These are phyloP conservation scores for Microctonus brassicae DNA, from an alignment of 2,888 invertebrate species.

Conservation along the genomic window DNA sequence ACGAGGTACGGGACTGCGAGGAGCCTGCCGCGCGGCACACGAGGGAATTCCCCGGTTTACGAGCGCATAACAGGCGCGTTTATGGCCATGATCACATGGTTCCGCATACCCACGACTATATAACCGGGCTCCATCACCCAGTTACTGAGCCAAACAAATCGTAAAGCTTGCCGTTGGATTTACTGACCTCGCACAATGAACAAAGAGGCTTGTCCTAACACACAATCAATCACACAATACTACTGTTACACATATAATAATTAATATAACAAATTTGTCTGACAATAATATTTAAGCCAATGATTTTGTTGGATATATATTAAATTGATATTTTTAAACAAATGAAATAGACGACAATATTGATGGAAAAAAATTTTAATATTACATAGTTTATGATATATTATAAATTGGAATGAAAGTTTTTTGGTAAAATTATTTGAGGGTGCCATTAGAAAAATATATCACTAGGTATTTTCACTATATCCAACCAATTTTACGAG, in stretches of 20 bases:
- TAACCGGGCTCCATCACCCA: slow-evolving; percentile 67
- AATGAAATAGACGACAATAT: no score
- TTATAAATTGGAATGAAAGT: neutral
- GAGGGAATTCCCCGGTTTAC: slow-evolving; percentile 61
- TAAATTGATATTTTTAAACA: neutral
- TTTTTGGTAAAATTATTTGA: neutral
- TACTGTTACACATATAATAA: slow-evolving; percentile 14
- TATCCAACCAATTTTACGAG: slow-evolving; percentile 50
- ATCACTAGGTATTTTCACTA: slow-evolving; percentile 42
- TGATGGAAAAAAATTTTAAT: no score
- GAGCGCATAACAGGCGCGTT: slow-evolving; percentile 70
- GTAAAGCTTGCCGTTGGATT: slow-evolving; percentile 68
- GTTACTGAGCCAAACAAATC: slow-evolving; percentile 68
- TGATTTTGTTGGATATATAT: neutral
- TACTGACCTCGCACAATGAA: slow-evolving; percentile 67
- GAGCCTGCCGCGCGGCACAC: slow-evolving; percentile 26
- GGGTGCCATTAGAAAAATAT: slow-evolving; percentile 12
- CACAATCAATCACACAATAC: slow-evolving; percentile 12
- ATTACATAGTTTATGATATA: neutral
- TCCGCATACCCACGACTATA: slow-evolving; percentile 66
- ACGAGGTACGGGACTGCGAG: slow-evolving; percentile 56
- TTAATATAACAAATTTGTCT: neutral
- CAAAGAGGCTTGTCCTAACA: slow-evolving; percentile 9
- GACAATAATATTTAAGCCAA: neutral
- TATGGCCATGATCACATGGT: slow-evolving; percentile 69